Evolutionary conservation across 2,113 vertebrate genomes (phyloP), one percentile per base, ranked within the genome.

Genomic region (Chionodraco myersi): DNA sequence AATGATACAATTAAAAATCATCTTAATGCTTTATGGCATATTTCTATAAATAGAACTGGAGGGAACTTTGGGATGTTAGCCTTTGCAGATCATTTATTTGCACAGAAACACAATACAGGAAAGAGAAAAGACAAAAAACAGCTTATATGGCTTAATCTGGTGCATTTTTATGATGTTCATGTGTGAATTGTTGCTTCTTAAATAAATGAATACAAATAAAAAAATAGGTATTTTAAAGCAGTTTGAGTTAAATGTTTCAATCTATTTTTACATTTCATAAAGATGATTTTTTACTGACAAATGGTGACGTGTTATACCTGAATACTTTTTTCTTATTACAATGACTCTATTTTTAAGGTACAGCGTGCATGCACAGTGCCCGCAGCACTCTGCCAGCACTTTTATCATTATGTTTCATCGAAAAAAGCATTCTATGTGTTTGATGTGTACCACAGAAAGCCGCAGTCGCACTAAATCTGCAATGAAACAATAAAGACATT

Each of bases 361-460:
- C 45, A 36, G 45, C 7, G 8, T 2, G 34, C 21, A 54, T 44
- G 10, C 30, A 52, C 47, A 63, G 58, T 10, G 34, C 18, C 2
- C 14, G 56, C 49, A 71, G 23, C 21, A 15, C 21, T 67, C 64
- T 52, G 57, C 75, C 51, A 75, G 36, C 36, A 21, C 48, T 59
- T 57, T 36, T 67, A 79, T 62, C 5, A 36, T 65, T 48, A 65
- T 60, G 62, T 51, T 69, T 72, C 30, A 34, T 30, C 54, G 26
- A 41, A 52, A 72, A 47, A 30, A 62, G 34, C 2, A 6, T 18
- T 23, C 23, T 41, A 41, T 66, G 18, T 65, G 34, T 73, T 53
- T 75, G 71, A 84, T 58, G 71, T 75, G 59, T 16, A 15, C n/a
- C 5, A 36, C 70, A 79, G 48, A 68, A 23, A 53, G 21, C 52